Conservation (phyloP, 35 echinoderm and acorn worm genomes). For the Ptychodera flava region DNA sequence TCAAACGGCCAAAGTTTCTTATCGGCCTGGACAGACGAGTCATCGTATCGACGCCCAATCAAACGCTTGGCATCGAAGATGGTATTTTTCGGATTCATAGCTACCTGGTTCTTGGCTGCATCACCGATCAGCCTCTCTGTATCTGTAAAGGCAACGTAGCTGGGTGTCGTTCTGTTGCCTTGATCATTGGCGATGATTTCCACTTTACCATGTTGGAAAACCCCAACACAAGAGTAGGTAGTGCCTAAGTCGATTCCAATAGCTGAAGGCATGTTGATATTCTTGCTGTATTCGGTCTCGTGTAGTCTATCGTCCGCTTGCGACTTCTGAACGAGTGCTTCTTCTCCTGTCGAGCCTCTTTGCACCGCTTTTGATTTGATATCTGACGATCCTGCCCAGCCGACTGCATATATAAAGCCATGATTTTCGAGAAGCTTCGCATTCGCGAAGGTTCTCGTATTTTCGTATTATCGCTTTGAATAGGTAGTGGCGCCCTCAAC, state of each 20-base stretch:
- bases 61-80: conserved; percentile 95
- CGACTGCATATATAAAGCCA: too few relatives aligned
- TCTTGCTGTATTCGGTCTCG: too few relatives aligned
- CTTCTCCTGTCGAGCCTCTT: too few relatives aligned
- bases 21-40: conserved; percentile 62
- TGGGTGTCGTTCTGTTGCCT: conserved; percentile 84
- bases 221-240: conserved; percentile 72
- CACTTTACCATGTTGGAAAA: conserved; percentile 49
- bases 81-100: conserved; percentile 88
- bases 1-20: conserved; percentile 86
- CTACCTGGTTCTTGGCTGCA: conserved; percentile 83
- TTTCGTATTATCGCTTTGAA: too few relatives aligned
- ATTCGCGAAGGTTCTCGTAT: too few relatives aligned
- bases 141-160: conserved; percentile 81
- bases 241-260: conserved; percentile 68
- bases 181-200: conserved; percentile 73
- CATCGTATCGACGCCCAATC: conserved; percentile 85
- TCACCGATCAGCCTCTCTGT: conserved; percentile 78
- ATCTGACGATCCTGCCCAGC: too few relatives aligned
- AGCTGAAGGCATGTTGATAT: too few relatives aligned
- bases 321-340: too few relatives aligned
- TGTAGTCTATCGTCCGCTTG: too few relatives aligned
- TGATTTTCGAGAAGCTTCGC: too few relatives aligned
- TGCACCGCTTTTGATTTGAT: too few relatives aligned
- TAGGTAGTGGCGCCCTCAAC: too few relatives aligned